Evolutionary conservation across 1,140 invertebrate species (phyloP), one percentile per base, ranked within the genome.

Genomic region (Rhopalosiphum padi): DNA sequence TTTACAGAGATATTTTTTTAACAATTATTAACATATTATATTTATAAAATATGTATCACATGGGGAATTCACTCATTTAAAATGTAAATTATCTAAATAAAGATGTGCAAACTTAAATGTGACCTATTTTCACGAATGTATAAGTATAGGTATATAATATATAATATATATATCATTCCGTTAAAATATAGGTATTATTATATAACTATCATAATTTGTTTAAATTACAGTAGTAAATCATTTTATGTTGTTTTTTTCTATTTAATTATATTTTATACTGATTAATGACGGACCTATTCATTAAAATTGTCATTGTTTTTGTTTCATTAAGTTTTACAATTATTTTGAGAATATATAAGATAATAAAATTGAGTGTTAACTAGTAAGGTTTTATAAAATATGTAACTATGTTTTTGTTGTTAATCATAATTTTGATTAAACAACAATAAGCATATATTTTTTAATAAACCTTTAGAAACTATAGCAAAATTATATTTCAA

Each of bases 291-390:
- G 2, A 41, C 22, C 22, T 85, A 43, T 85, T 41, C 43, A 86
- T 37, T 46, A 21, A 48, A 87, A 48, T 15, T 48, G 11, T n/a
- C 43, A 18, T 88, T 88, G 86, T 88, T 88, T 51, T 88, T 30
- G 15, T 88, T 88, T 88, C 86, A 88, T 88, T 51, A 88, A 48
- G 11, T 88, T 88, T 87, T 86, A 43, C 3, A n/a, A 87, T 86
- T 87, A 30, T 46, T 30, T n/a, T n/a, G 46, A 88, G 15, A 48
- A 88, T n/a, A 41, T 43, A 85, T 30, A 37, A 41, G 37, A 23
- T 43, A 7, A 43, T 85, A 85, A 43, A 25, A 85, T 85, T 23
- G 25, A 85, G 41, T 85, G 41, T 43, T 83, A 37, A 85, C 22
- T 43, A 41, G 37, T 43, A 85, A 23, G 41, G 23, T 85, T 43